A percentile compares a stretch with the other conserved stretches of the same genome.
Conservation (phyloP, 2,888 invertebrate species). For the Eupeodes latifasciatus region DNA sequence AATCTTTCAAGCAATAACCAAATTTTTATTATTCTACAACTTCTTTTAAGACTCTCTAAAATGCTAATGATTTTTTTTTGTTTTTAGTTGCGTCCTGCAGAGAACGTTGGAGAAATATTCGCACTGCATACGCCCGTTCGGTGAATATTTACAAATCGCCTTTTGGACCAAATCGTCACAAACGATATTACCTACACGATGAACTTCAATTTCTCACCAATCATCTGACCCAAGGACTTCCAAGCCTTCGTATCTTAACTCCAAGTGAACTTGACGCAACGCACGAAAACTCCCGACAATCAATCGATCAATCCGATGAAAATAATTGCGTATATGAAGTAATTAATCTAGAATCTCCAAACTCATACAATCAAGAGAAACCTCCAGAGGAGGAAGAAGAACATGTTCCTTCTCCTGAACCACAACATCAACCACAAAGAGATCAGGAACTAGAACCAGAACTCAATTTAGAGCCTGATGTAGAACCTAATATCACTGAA, state of each 20-base stretch:
- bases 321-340: constrained; percentile 45
- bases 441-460: background rate
- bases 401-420: background rate
- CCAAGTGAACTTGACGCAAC: constrained; percentile 48
- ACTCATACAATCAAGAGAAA: background rate
- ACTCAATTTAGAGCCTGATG: background rate
- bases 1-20: too few species aligned
- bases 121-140: constrained; percentile 82
- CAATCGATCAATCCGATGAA: constrained; percentile 36
- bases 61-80: background rate
- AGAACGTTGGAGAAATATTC: constrained; percentile 83
- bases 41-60: background rate
- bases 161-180: constrained; percentile 78
- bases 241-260: constrained; percentile 60
- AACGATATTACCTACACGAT: constrained; percentile 78
- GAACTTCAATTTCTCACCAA: constrained; percentile 79
- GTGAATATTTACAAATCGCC: constrained; percentile 80
- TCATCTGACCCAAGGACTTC: constrained; percentile 77
- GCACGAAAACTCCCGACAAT: constrained; percentile 19
- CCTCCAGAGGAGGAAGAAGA: background rate
- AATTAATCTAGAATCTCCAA: constrained; percentile 38
- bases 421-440: background rate
- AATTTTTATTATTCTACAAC: too few species aligned
- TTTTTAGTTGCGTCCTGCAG: constrained; percentile 80
- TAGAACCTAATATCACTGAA: background rate